Percentiles rank a stretch among this genome's conserved stretches.
These are phyloP conservation scores for Hypsopygia costalis DNA, from an alignment of 2,888 invertebrate species.

Conservation along the genomic window DNA sequence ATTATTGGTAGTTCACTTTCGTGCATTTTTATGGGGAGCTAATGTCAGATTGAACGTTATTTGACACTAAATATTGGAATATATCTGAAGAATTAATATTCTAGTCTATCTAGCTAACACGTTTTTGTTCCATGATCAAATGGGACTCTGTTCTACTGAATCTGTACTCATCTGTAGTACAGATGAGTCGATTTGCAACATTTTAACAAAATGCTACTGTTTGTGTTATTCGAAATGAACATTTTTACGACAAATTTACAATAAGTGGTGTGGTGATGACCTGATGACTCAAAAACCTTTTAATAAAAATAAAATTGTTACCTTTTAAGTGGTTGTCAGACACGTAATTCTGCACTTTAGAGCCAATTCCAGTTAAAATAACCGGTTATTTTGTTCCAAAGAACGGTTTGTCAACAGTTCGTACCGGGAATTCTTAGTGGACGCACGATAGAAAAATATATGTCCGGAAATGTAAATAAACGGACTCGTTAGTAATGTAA, in stretches of 20 bases:
- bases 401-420: slow-evolving; percentile 57
- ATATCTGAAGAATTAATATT: too few species aligned
- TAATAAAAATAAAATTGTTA: slow-evolving; percentile 37
- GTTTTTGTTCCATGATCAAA: too few species aligned
- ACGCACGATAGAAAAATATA: slow-evolving; percentile 21
- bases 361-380: slow-evolving; percentile 40
- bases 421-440: slow-evolving; percentile 38
- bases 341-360: slow-evolving; percentile 44
- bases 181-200: too few species aligned
- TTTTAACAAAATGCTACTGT: too few species aligned
- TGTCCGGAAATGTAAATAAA: slow-evolving; percentile 15
- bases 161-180: too few species aligned
- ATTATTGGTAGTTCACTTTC: too few species aligned
- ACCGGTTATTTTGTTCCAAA: slow-evolving; percentile 53
- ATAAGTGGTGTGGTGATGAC: too few species aligned
- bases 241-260: neutral
- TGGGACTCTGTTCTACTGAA: too few species aligned
- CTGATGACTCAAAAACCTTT: slow-evolving; percentile 23
- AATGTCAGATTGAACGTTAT: too few species aligned
- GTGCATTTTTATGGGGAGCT: too few species aligned
- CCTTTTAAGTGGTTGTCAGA: slow-evolving; percentile 25
- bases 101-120: too few species aligned
- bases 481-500: slow-evolving; percentile 3
- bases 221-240: neutral
- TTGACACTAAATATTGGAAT: too few species aligned